Conservation (phyloP, 2,113 vertebrate genomes). For the Erythrocercus mccallii region DNA sequence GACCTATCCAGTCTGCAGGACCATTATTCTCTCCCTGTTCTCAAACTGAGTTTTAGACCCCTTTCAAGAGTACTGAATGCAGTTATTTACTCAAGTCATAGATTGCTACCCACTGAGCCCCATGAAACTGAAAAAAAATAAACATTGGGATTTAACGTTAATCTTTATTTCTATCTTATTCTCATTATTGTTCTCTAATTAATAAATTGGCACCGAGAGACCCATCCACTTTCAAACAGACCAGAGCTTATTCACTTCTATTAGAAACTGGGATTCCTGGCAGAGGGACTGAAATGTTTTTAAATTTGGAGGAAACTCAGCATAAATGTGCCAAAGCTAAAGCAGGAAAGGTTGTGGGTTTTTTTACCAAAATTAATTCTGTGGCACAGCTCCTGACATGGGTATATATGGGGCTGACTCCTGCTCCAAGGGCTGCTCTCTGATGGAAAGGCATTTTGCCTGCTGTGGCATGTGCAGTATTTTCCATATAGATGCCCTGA, state of each 20-base stretch:
- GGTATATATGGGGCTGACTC: accelerated
- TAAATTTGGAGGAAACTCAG: background rate
- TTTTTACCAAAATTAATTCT: background rate
- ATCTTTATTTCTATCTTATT: conserved; percentile 40
- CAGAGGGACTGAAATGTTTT: background rate
- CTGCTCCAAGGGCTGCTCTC: background rate
- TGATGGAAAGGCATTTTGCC: background rate
- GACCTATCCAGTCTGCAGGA: background rate
- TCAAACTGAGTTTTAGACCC: background rate
- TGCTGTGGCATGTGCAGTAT: background rate
- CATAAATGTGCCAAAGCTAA: background rate
- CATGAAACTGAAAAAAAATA: background rate
- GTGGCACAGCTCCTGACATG: background rate
- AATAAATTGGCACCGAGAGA: conserved; percentile 2
- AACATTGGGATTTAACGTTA: background rate
- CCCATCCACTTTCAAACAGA: background rate
- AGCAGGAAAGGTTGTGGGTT: background rate
- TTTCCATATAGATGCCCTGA: background rate
- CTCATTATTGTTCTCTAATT: background rate
- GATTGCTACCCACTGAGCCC: background rate
- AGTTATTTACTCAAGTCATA: background rate
- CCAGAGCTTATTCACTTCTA: conserved; percentile 5
- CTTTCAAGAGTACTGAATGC: background rate
- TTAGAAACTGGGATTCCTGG: background rate
- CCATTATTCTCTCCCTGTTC: background rate